phyloP scores from a whole-genome alignment of 37 sponge, comb jelly and placozoan species.

The Hexactinellida sp. region DNA sequence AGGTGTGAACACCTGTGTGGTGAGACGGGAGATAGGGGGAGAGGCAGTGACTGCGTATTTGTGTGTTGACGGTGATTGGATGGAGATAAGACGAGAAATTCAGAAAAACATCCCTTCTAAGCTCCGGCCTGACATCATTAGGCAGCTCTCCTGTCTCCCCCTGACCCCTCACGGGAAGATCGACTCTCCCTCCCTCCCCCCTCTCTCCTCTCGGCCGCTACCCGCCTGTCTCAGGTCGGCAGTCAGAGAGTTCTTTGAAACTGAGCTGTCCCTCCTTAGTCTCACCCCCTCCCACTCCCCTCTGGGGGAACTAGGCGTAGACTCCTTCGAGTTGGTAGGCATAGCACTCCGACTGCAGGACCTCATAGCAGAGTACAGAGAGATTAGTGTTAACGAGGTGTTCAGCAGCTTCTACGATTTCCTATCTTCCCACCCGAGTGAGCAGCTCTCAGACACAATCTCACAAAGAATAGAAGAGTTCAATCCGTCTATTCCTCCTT shows the following conservation, averaged over 20 bases:
- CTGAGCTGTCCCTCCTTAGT: background rate
- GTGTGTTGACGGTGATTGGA: background rate
- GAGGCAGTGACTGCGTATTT: background rate
- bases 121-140: background rate
- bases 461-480: background rate
- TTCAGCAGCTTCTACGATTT: background rate
- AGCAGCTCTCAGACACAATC: background rate
- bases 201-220: background rate
- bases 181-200: background rate
- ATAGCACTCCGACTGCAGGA: slow-evolving; percentile 15
- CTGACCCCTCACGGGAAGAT: background rate
- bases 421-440: background rate
- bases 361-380: background rate
- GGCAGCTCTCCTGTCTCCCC: background rate
- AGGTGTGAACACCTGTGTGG: background rate
- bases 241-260: background rate
- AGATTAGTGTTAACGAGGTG: background rate
- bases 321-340: slow-evolving; percentile 42
- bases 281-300: background rate
- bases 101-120: background rate
- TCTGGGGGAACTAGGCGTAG: slow-evolving; percentile 21
- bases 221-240: background rate
- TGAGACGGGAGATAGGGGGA: background rate
- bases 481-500: background rate
- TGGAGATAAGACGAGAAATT: background rate